Conservation (phyloP, 1,140 invertebrate genomes). For the Bombus pascuorum region DNA sequence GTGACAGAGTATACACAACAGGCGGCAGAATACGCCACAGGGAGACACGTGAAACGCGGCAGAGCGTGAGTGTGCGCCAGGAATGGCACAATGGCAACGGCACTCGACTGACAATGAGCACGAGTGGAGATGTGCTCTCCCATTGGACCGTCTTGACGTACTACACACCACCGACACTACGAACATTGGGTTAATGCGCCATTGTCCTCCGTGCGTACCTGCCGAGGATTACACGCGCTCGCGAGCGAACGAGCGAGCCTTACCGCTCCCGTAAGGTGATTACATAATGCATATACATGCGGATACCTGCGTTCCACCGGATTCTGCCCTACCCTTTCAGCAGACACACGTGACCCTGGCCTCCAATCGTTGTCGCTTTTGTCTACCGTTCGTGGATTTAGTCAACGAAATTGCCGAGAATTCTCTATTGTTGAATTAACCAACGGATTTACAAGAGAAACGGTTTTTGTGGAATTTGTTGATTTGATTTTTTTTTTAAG, state of each 20-base stretch:
- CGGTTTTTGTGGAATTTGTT: too few species aligned
- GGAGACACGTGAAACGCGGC: constrained; percentile 55
- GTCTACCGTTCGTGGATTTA: not conserved
- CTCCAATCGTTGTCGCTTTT: not conserved
- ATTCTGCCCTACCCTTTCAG: constrained; percentile 16
- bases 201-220: constrained; percentile 66
- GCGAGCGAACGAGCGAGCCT: constrained; percentile 29
- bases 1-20: constrained; percentile 21
- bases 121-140: constrained; percentile 56
- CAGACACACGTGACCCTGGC: not conserved
- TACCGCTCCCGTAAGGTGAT: constrained; percentile 43
- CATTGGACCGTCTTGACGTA: constrained; percentile 61
- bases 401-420: not conserved
- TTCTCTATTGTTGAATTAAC: too few species aligned
- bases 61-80: constrained; percentile 58
- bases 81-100: constrained; percentile 64
- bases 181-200: constrained; percentile 59
- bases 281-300: constrained; percentile 44
- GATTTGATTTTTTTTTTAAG: too few species aligned
- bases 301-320: not conserved
- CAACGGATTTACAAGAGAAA: too few species aligned
- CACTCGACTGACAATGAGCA: constrained; percentile 66
- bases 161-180: constrained; percentile 23
- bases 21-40: constrained; percentile 21
- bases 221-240: constrained; percentile 59